Evolutionary conservation across 2,797 vertebrate species (phyloP).

Genomic region (Esox masquinongy): DNA sequence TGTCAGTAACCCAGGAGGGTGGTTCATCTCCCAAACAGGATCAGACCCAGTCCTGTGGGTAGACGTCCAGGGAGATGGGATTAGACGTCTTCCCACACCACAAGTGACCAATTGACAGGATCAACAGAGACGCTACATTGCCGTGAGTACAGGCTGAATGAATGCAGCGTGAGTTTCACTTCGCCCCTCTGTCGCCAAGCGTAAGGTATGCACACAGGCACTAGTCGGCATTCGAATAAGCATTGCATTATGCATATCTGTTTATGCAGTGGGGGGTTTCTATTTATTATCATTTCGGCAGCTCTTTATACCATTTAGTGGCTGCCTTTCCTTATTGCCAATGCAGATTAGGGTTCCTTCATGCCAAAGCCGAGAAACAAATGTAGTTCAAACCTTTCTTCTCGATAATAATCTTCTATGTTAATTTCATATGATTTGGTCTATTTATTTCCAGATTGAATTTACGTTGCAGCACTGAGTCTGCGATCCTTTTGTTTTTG

Average conservation of each 20-base stretch:
- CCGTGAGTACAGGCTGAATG: not conserved
- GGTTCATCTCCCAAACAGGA: conserved; percentile 54
- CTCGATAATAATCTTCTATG: not conserved
- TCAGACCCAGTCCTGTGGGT: conserved; percentile 25
- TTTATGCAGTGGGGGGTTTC: too few relatives aligned
- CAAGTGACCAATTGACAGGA: conserved; percentile 24
- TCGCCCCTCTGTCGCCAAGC: not conserved
- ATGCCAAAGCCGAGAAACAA: not conserved
- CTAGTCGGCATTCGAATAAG: not conserved
- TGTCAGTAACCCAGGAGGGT: conserved; percentile 37
- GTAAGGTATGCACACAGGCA: not conserved
- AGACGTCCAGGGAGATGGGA: conserved; percentile 22
- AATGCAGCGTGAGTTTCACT: not conserved
- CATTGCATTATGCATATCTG: too few relatives aligned
- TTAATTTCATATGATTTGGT: not conserved
- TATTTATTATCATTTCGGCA: too few relatives aligned
- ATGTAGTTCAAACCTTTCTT: not conserved
- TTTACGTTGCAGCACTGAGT: not conserved
- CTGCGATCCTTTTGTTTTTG: not conserved
- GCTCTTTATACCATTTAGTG: too few relatives aligned
- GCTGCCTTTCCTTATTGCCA: not conserved
- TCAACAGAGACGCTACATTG: not conserved
- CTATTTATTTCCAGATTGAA: conserved; percentile 6
- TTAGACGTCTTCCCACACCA: conserved; percentile 40
- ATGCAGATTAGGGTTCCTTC: not conserved